Conservation (phyloP, 2,113 vertebrate species). For the Heterochromis multidens region DNA sequence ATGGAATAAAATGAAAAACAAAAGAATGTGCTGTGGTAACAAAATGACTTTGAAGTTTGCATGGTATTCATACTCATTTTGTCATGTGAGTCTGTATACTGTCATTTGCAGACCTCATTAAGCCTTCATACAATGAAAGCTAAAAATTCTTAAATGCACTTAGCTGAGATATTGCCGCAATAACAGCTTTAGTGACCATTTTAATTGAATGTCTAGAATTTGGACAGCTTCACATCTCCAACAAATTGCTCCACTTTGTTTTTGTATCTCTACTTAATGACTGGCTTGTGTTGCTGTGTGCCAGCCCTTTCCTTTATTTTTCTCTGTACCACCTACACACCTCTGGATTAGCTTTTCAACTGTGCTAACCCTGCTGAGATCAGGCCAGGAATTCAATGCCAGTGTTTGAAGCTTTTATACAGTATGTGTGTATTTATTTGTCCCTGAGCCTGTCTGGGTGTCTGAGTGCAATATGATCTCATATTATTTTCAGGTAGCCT, state of each 20-base stretch:
- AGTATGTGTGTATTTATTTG: constrained; percentile 7
- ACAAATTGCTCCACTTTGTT: background rate
- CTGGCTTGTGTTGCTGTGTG: background rate
- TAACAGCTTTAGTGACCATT: background rate
- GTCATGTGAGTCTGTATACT: background rate
- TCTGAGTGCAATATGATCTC: constrained; percentile 2
- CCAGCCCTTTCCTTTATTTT: background rate
- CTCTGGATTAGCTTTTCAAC: constrained; percentile 18
- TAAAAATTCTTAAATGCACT: background rate
- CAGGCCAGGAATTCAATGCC: constrained; percentile 8
- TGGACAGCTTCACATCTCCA: background rate
- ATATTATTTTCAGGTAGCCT: constrained; percentile 11
- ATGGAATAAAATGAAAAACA: background rate
- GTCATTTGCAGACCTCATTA: background rate
- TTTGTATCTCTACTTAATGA: background rate
- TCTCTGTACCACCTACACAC: background rate
- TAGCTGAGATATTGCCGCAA: background rate
- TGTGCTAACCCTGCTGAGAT: background rate
- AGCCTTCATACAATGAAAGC: background rate
- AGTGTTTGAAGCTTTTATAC: background rate
- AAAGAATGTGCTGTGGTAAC: background rate
- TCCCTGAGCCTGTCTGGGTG: background rate
- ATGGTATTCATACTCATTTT: background rate
- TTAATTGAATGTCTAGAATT: constrained; percentile 6
- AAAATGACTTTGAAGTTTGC: background rate